Evolutionary conservation across 2,797 vertebrate genomes (phyloP).

Genomic region (Huso huso): DNA sequence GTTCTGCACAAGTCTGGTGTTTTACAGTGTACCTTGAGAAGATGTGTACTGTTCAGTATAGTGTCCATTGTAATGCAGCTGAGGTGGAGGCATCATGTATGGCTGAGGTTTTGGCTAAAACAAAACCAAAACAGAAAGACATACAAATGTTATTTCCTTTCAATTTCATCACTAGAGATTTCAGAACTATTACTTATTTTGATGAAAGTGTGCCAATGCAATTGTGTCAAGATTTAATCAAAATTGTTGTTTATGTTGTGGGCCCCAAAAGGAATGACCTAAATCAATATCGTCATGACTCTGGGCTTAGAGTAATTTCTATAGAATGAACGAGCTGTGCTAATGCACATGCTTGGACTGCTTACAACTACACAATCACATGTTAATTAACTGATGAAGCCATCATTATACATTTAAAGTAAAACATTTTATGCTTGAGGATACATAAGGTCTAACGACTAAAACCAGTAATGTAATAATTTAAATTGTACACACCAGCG

Average conservation of each 20-base stretch:
- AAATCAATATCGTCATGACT: too few species aligned
- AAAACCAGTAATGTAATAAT: neutral
- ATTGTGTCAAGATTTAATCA: too few species aligned
- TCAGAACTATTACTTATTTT: constrained; percentile 2
- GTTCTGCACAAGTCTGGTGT: neutral
- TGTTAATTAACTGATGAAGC: too few species aligned
- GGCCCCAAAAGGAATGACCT: too few species aligned
- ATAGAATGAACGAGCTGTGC: too few species aligned
- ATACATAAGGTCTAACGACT: too few species aligned
- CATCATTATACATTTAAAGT: too few species aligned
- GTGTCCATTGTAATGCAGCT: constrained; percentile 92
- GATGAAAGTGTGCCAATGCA: neutral
- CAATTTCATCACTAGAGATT: neutral
- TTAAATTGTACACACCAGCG: constrained; percentile 70
- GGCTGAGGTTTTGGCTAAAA: constrained; percentile 82
- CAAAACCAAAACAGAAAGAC: constrained; percentile 26
- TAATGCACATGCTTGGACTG: too few species aligned
- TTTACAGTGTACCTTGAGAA: constrained; percentile 75
- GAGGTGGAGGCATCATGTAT: constrained; percentile 85
- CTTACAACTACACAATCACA: too few species aligned
- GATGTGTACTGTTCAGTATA: constrained; percentile 86
- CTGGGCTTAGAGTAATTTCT: too few species aligned
- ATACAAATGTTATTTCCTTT: constrained; percentile 1
- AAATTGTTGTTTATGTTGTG: neutral
- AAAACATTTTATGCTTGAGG: too few species aligned